Conservation (phyloP, 2,888 invertebrate species). For the Monoplex corrugatus region DNA sequence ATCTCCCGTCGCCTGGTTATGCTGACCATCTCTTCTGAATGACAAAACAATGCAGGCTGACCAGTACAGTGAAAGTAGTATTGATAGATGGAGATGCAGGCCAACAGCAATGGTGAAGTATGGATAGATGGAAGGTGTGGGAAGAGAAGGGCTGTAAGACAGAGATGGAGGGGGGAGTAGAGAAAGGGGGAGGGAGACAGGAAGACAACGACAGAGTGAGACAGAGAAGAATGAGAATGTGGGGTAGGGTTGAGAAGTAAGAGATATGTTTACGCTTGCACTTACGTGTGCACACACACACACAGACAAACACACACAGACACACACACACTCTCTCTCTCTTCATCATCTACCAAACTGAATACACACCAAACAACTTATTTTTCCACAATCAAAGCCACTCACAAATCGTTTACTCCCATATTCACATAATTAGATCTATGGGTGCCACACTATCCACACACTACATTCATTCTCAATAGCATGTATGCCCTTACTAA, state of each 20-base stretch:
- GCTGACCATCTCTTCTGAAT: constrained; percentile 60
- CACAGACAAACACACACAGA: not conserved
- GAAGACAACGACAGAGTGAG: not conserved
- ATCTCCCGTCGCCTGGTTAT: constrained; percentile 68
- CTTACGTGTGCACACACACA: no score
- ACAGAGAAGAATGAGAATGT: not conserved
- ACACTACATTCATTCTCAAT: no score
- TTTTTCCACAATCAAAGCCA: no score
- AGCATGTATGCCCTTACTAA: no score
- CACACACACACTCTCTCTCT: no score
- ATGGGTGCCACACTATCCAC: no score
- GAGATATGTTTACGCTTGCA: no score
- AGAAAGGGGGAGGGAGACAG: not conserved
- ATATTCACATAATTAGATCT: no score
- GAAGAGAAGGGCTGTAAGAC: not conserved
- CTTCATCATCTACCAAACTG: no score
- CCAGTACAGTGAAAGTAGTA: not conserved
- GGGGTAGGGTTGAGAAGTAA: no score
- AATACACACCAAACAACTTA: no score
- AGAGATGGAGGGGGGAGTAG: not conserved
- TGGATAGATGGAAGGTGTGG: not conserved
- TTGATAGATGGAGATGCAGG: not conserved
- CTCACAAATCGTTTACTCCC: no score
- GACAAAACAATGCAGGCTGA: constrained; percentile 2
- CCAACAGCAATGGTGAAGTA: not conserved